phyloP scores from a whole-genome alignment of 2,888 invertebrate species.

The Synanthedon vespiformis region DNA sequence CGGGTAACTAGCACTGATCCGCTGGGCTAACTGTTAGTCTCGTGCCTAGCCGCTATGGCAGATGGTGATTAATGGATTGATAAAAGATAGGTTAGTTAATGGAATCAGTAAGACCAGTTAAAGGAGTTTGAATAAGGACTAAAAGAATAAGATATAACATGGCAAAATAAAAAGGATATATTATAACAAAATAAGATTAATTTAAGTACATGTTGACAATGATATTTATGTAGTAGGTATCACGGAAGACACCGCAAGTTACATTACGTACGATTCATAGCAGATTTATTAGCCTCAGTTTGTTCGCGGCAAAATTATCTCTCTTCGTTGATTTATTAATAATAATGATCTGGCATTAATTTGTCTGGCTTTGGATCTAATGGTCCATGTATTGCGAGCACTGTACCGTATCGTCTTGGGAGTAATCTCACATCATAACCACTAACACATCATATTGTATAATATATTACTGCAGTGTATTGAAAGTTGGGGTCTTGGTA shows the following conservation, averaged over 20 bases:
- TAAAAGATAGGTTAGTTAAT: too few relatives aligned
- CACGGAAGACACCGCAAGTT: conserved; percentile 4
- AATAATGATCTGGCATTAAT: conserved; percentile 45
- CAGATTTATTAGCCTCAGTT: conserved; percentile 23
- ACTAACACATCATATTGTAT: too few relatives aligned
- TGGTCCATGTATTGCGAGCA: conserved; percentile 28
- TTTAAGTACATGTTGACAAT: too few relatives aligned
- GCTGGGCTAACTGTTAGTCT: too few relatives aligned
- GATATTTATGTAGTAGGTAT: too few relatives aligned
- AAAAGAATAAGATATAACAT: too few relatives aligned
- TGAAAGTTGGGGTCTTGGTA: conserved; percentile 11
- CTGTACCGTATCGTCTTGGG: conserved; percentile 19
- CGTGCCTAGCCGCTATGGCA: too few relatives aligned
- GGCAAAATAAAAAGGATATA: conserved; percentile 1
- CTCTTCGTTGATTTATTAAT: conserved; percentile 41
- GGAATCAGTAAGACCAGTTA: too few relatives aligned
- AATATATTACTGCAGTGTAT: conserved; percentile 15
- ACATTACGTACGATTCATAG: conserved; percentile 15
- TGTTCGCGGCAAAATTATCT: conserved; percentile 26
- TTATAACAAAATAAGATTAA: too few relatives aligned
- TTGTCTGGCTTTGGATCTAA: conserved; percentile 31
- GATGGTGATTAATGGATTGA: too few relatives aligned
- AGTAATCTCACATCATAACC: neutral
- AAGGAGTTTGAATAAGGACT: too few relatives aligned
- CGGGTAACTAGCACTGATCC: too few relatives aligned